phyloP scores from a whole-genome alignment of 2,797 vertebrate genomes.

The Gouania willdenowi region DNA sequence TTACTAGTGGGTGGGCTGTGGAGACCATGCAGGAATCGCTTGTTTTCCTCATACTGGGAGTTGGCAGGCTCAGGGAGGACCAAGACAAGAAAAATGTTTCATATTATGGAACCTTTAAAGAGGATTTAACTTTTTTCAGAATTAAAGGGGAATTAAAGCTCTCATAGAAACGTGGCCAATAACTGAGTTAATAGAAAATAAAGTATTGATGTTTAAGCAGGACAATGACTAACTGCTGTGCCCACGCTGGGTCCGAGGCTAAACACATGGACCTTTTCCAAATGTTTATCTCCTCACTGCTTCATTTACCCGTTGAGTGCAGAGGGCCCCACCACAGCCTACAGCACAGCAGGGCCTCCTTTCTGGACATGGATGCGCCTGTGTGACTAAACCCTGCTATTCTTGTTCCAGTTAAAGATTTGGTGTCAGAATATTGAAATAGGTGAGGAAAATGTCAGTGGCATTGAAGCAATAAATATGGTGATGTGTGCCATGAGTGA shows the following conservation, averaged over 20 bases:
- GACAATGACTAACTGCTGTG: too few relatives aligned
- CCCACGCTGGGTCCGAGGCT: neutral
- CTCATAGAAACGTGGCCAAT: too few relatives aligned
- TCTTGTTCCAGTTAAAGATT: constrained; percentile 27
- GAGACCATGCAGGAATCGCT: too few relatives aligned
- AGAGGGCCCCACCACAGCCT: neutral
- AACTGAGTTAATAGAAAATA: too few relatives aligned
- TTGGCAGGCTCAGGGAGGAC: too few relatives aligned
- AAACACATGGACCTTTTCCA: constrained; percentile 5
- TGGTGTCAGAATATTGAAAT: constrained; percentile 50
- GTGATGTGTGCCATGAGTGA: constrained; percentile 52
- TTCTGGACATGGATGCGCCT: constrained; percentile 11
- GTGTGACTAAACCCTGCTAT: constrained; percentile 19
- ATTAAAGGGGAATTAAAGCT: too few relatives aligned
- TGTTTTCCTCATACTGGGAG: too few relatives aligned
- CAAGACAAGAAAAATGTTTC: too few relatives aligned
- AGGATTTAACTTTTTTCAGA: too few relatives aligned
- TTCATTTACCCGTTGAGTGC: constrained; percentile 5
- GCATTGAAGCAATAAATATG: constrained; percentile 64
- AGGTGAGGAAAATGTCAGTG: constrained; percentile 51
- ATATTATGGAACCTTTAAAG: too few relatives aligned
- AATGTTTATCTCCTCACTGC: constrained; percentile 8
- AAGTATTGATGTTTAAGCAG: too few relatives aligned
- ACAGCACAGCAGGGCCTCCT: constrained; percentile 17
- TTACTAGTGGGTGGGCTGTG: too few relatives aligned